Evolutionary conservation across 2,888 invertebrate species (phyloP), one percentile per base, ranked within the genome.

Genomic region (Abrostola tripartita): DNA sequence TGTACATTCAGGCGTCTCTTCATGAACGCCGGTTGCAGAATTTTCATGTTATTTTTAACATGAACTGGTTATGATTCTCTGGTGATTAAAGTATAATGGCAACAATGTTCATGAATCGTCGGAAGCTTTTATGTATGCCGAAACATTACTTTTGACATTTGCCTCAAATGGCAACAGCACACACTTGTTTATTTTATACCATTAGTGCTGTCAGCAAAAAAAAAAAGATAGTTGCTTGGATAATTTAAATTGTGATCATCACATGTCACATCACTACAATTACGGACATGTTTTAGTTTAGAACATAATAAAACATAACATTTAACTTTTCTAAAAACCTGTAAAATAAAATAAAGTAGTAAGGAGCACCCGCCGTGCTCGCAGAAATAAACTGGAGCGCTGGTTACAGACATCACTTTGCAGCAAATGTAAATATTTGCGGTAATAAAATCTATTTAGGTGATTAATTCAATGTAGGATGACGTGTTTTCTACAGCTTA

Each of bases 381-480:
- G 63, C 64, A 74, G 67, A 78, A 69, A 76, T 81, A 87, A 88
- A 85, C 78, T 82, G 69, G 83, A 77, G 77, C 84, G 68, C 75
- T 78, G 76, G 74, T 80, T 77, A 74, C 77, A 81, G 80, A 84
- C 85, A 83, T 84, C 83, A 86, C 84, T 88, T 86, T 85, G 77
- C 84, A 80, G 81, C 76, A 85, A 87, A 88, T 86, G 86, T 90
- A 90, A 91, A 92, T 90, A 90, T 91, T 91, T 90, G 85, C 84
- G 79, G 88, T 85, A 89, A 90, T 91, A 90, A 91, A 91, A 90
- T 89, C 89, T 91, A 89, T 91, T 91, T 88, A 83, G 85, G 89
- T 87, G 85, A 89, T 89, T 91, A 90, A 89, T 90, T 89, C 87
- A 87, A 87, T 87, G 80, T 83, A 85, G 78, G 80, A 84, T 84